Evolutionary conservation across 2,113 vertebrate species (phyloP).

Genomic region (Burhinus bistriatus): DNA sequence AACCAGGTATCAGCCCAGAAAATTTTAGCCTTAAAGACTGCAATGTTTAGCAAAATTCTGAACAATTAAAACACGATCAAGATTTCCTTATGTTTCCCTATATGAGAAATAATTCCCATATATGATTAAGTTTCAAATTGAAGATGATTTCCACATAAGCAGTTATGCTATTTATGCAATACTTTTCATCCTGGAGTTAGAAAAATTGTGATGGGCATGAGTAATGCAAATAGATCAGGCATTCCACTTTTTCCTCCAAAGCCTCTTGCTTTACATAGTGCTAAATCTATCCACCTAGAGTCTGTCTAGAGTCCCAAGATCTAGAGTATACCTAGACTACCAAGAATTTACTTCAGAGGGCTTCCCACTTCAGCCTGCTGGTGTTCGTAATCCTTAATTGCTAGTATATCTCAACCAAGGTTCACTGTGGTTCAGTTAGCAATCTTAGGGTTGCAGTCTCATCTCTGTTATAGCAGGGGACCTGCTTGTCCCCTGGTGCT

Average conservation of each 20-base stretch:
- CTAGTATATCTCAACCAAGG: accelerated
- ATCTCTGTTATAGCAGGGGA: accelerated
- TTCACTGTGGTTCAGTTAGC: neutral
- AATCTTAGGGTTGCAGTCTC: neutral
- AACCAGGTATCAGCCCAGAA: neutral
- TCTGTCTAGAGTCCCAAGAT: too few species aligned
- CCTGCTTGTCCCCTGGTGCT: neutral
- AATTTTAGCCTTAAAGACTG: neutral
- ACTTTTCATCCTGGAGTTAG: neutral
- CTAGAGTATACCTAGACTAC: neutral
- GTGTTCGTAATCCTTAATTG: neutral
- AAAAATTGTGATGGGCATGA: neutral
- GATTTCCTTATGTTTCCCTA: neutral
- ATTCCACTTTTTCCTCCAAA: neutral
- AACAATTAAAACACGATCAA: neutral
- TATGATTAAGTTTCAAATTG: neutral
- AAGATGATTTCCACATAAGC: neutral
- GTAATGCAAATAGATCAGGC: neutral
- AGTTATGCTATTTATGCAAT: neutral
- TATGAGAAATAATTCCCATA: neutral
- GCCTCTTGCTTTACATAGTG: neutral
- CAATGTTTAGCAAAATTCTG: neutral
- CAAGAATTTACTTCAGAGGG: neutral
- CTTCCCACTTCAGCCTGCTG: neutral
- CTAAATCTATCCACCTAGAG: neutral